These are phyloP conservation scores for Zonotrichia leucophrys DNA, from an alignment of 2,113 vertebrate species.

Conservation along the genomic window DNA sequence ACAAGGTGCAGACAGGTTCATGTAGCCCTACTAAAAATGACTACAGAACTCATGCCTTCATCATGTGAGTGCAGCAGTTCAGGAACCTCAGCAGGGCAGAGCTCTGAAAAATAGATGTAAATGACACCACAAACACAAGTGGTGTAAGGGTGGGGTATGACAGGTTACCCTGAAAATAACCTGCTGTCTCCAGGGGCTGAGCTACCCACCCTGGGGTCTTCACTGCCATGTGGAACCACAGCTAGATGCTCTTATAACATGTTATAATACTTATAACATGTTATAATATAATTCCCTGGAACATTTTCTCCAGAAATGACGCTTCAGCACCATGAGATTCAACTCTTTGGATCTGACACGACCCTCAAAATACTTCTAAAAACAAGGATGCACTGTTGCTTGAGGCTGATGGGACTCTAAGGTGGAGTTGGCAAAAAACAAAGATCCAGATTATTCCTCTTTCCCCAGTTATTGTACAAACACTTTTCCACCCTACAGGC, in stretches of 20 bases:
- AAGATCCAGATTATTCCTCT: neutral
- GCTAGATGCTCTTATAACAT: neutral
- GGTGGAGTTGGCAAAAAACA: neutral
- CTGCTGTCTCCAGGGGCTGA: neutral
- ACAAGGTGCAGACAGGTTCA: neutral
- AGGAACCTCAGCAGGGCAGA: neutral
- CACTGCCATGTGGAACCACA: neutral
- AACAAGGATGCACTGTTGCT: neutral
- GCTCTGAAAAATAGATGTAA: neutral
- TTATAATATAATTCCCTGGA: neutral
- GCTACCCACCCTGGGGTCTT: neutral
- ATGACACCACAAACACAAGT: neutral
- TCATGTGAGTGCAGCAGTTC: neutral
- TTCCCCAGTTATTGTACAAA: neutral
- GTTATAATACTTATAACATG: neutral
- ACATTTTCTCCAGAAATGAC: neutral
- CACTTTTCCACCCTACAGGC: neutral
- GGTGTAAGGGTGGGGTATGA: neutral
- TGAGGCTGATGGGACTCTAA: neutral
- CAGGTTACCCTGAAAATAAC: neutral
- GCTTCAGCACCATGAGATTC: neutral
- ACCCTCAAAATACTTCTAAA: neutral
- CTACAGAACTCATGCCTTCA: neutral
- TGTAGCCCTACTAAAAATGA: neutral
- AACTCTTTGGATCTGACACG: neutral